phyloP scores from a whole-genome alignment of 2,888 invertebrate genomes.

The Sarcophaga subvicina region DNA sequence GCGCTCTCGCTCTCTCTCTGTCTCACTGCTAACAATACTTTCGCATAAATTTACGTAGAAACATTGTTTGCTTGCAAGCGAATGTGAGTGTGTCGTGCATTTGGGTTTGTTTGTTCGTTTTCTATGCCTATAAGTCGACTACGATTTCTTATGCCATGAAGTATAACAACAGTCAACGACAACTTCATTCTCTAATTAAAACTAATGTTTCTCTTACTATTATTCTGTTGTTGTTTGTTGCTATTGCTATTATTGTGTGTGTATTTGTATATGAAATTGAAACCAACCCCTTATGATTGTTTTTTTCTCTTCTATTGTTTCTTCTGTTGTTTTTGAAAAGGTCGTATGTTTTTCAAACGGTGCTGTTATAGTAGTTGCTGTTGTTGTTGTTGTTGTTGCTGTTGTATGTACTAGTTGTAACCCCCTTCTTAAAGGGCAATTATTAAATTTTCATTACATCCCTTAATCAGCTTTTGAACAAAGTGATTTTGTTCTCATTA shows the following conservation, averaged over 20 bases:
- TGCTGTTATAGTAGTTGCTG: conserved; percentile 5
- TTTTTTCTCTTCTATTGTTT: conserved; percentile 2
- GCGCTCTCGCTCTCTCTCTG: neutral
- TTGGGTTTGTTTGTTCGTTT: conserved; percentile 5
- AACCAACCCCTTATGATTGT: conserved; percentile 76
- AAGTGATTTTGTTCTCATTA: conserved; percentile 67
- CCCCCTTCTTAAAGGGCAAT: conserved; percentile 73
- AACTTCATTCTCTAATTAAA: conserved; percentile 65
- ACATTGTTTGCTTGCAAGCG: neutral
- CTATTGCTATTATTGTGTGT: conserved; percentile 48
- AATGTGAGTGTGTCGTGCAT: neutral
- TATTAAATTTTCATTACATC: conserved; percentile 81
- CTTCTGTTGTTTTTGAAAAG: conserved; percentile 30
- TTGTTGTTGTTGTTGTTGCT: neutral
- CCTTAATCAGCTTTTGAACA: conserved; percentile 79
- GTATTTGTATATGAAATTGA: conserved; percentile 76
- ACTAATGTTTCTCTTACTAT: conserved; percentile 57
- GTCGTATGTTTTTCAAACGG: conserved; percentile 44
- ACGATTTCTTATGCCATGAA: conserved; percentile 14
- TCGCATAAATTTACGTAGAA: neutral
- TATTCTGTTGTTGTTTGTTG: conserved; percentile 2
- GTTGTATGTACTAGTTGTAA: conserved; percentile 23
- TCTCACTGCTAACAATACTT: neutral
- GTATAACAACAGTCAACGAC: conserved; percentile 16
- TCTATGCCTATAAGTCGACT: conserved; percentile 1